Evolutionary conservation across 30 jellyfish, hydroid and myxozoan genomes (phyloP).

Genomic region (Chrysaora quinquecirrha): DNA sequence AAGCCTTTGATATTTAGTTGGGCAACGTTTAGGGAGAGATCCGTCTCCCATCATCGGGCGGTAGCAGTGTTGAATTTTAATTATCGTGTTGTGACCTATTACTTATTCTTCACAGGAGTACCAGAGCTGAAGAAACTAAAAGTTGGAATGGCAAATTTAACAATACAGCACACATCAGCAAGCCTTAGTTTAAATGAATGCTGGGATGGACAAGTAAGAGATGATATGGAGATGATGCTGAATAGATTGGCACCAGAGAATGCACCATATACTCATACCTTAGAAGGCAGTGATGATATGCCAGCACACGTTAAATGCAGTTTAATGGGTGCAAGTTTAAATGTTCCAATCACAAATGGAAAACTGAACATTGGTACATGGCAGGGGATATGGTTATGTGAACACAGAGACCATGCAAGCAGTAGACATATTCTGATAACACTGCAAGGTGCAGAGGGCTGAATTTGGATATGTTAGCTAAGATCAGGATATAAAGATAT

Average conservation of each 20-base stretch:
- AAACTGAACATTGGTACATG: constrained; percentile 90
- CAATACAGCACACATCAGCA: constrained; percentile 95
- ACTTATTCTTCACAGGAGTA: too few relatives aligned
- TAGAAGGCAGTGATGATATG: constrained; percentile 98
- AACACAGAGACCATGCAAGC: constrained; percentile 86
- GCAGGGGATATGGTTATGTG: constrained; percentile 99
- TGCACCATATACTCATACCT: constrained; percentile 84
- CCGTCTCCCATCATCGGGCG: too few relatives aligned
- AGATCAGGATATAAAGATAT: too few relatives aligned
- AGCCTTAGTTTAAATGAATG: constrained; percentile 90
- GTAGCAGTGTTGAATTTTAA: too few relatives aligned
- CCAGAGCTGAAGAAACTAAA: constrained; percentile 79
- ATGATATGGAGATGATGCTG: constrained; percentile 93
- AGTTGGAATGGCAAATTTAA: constrained; percentile 77
- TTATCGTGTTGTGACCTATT: too few relatives aligned
- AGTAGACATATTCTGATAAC: constrained; percentile 85
- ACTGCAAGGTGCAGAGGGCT: constrained; percentile 78
- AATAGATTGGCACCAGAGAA: constrained; percentile 86
- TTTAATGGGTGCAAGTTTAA: constrained; percentile 88
- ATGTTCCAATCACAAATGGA: constrained; percentile 88
- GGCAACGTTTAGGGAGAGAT: too few relatives aligned
- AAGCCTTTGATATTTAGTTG: too few relatives aligned
- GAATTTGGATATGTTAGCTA: neutral
- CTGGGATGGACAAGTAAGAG: constrained; percentile 87
- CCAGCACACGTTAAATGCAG: constrained; percentile 97